These are phyloP conservation scores for Muscidifurax raptorellus DNA, from an alignment of 1,140 invertebrate genomes.

Conservation along the genomic window DNA sequence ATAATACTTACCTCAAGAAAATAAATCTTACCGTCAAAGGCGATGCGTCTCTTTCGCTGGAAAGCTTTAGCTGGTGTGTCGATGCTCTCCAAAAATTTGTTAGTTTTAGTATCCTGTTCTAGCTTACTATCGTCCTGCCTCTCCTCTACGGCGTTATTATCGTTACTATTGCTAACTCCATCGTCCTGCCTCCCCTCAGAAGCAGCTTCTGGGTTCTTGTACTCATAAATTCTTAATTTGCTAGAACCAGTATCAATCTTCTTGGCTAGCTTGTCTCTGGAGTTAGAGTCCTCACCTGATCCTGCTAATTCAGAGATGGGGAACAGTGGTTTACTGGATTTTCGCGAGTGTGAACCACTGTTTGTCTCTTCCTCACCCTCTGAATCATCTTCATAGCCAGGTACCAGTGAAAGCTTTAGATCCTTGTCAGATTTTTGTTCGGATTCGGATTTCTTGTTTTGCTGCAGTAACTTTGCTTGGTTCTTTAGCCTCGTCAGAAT, in stretches of 20 bases:
- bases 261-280: slow-evolving; percentile 57
- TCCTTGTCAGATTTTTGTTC: slow-evolving; percentile 45
- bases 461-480: slow-evolving; percentile 68
- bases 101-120: slow-evolving; percentile 62
- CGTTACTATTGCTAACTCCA: not conserved
- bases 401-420: slow-evolving; percentile 75
- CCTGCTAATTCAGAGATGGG: slow-evolving; percentile 65
- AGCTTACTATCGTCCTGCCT: slow-evolving; percentile 62
- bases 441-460: slow-evolving; percentile 29
- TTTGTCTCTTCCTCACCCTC: slow-evolving; percentile 73
- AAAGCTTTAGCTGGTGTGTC: slow-evolving; percentile 68
- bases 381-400: slow-evolving; percentile 77
- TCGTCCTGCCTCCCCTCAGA: slow-evolving; percentile 44
- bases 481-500: slow-evolving; percentile 69
- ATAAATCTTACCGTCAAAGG: slow-evolving; percentile 68
- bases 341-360: slow-evolving; percentile 7
- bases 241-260: slow-evolving; percentile 60
- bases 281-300: slow-evolving; percentile 56
- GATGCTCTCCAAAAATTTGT: slow-evolving; percentile 70
- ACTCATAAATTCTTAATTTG: slow-evolving; percentile 62
- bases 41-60: slow-evolving; percentile 71
- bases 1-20: not conserved
- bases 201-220: slow-evolving; percentile 42
- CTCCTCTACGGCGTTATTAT: slow-evolving; percentile 45
- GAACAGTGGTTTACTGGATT: slow-evolving; percentile 68